A percentile compares a stretch with the other conserved stretches of the same genome.
phyloP scores from a whole-genome alignment of 2,888 invertebrate species.

The Helobdella robusta region DNA sequence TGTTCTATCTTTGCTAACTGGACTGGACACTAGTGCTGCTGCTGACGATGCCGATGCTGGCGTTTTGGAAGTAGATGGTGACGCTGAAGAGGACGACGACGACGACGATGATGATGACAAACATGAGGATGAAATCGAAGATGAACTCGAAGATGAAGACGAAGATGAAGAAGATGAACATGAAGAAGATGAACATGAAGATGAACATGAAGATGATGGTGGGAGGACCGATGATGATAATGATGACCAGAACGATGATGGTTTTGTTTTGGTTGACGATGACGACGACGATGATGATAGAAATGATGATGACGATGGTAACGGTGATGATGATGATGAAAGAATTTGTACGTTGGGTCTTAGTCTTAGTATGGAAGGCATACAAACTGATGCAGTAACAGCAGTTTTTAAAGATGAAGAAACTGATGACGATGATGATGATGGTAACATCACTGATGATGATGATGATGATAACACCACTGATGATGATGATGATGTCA shows the following conservation, averaged over 20 bases:
- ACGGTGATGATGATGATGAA: background rate
- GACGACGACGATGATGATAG: too few relatives aligned
- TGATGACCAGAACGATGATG: too few relatives aligned
- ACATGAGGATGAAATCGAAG: background rate
- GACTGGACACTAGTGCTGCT: background rate
- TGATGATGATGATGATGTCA: constrained; percentile 1
- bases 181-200: background rate
- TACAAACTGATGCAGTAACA: too few relatives aligned
- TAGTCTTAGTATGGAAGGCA: too few relatives aligned
- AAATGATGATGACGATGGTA: background rate
- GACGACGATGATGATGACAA: too few relatives aligned
- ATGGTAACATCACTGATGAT: background rate
- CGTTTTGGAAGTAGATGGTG: background rate
- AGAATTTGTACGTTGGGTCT: too few relatives aligned
- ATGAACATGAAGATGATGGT: background rate
- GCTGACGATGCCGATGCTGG: constrained; percentile 2
- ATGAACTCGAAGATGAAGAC: background rate
- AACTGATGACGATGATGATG: too few relatives aligned
- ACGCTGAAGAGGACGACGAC: too few relatives aligned
- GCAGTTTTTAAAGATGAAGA: too few relatives aligned
- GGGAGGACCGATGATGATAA: too few relatives aligned
- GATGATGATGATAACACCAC: background rate
- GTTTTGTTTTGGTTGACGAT: background rate
- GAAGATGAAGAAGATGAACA: background rate
- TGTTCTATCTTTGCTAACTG: background rate